These are phyloP conservation scores for Tadarida brasiliensis DNA, from an alignment of 2,797 vertebrate genomes.

Conservation along the genomic window DNA sequence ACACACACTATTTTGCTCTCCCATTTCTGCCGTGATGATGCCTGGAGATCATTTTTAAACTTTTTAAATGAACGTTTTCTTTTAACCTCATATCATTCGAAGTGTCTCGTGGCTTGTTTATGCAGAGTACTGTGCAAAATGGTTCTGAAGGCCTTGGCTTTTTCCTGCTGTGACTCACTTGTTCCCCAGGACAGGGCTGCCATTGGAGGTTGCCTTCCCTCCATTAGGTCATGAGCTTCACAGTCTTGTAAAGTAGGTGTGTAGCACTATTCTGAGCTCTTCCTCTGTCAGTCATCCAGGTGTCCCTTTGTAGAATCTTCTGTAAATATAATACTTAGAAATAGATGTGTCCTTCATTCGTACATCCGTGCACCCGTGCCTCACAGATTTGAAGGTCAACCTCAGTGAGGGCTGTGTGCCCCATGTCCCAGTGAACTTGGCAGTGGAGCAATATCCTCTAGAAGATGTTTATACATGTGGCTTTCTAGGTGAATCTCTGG, in stretches of 20 bases:
- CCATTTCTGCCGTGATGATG: not conserved
- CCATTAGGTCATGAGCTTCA: not conserved
- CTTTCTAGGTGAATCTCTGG: not conserved
- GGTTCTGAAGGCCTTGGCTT: not conserved
- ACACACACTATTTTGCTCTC: not conserved
- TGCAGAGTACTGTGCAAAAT: not conserved
- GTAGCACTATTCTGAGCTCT: not conserved
- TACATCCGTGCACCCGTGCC: no score
- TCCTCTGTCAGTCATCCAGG: not conserved
- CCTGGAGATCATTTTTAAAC: not conserved
- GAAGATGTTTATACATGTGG: not conserved
- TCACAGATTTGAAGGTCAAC: not conserved
- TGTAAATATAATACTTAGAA: not conserved
- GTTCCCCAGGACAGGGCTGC: not conserved
- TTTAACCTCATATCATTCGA: not conserved
- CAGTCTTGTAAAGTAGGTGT: not conserved
- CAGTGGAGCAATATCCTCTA: not conserved
- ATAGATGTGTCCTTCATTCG: not conserved
- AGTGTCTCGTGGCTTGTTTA: not conserved
- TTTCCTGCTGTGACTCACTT: not conserved
- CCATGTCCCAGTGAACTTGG: not conserved
- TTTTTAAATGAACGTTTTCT: constrained; percentile 16
- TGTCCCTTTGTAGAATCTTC: not conserved
- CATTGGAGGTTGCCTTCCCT: not conserved
- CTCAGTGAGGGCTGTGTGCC: not conserved